Evolutionary conservation across 1,140 invertebrate species (phyloP).

Genomic region (Caenorhabditis elegans): WBcel235 BX284605.5:10292001-10292500

Average conservation of each 20-base stretch:
- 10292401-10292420: slow-evolving; percentile 36
- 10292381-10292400: slow-evolving; percentile 41
- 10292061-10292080: slow-evolving; percentile 36
- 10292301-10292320: slow-evolving; percentile 35
- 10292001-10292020: slow-evolving; percentile 36
- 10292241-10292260: slow-evolving; percentile 36
- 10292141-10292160: slow-evolving; percentile 27
- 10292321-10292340: slow-evolving; percentile 42
- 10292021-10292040: slow-evolving; percentile 25
- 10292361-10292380: slow-evolving; percentile 44
- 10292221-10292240: slow-evolving; percentile 38
- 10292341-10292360: slow-evolving; percentile 44
- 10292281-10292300: background rate
- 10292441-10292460: slow-evolving; percentile 16
- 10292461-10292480: slow-evolving; percentile 2
- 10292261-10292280: background rate
- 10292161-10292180: slow-evolving; percentile 39
- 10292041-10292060: slow-evolving; percentile 35
- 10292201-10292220: slow-evolving; percentile 25
- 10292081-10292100: slow-evolving; percentile 25
- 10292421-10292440: background rate
- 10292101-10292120: slow-evolving; percentile 31
- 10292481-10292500: background rate
- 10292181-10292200: slow-evolving; percentile 36
- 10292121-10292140: slow-evolving; percentile 40